phyloP scores from a whole-genome alignment of 2,888 invertebrate species.

The Polydrusus cervinus region DNA sequence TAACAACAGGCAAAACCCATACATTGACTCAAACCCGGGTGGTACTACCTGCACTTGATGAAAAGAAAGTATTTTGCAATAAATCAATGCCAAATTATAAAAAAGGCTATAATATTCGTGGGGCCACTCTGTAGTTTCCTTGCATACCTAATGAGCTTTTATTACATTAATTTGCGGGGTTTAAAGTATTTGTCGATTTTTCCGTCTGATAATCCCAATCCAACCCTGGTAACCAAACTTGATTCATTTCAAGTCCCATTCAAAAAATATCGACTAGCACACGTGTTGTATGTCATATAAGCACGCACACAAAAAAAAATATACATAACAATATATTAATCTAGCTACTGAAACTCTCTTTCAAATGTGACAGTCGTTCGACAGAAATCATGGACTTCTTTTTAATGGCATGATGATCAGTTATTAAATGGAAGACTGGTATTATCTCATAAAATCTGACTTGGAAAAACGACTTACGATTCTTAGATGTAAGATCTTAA shows the following conservation, averaged over 20 bases:
- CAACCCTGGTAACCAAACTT: constrained; percentile 15
- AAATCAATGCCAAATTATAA: too few relatives aligned
- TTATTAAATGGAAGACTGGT: constrained; percentile 18
- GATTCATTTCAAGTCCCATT: constrained; percentile 35
- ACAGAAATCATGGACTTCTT: neutral
- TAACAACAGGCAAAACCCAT: too few relatives aligned
- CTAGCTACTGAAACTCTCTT: constrained; percentile 49
- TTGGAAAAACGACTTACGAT: constrained; percentile 47
- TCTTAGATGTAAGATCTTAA: constrained; percentile 47
- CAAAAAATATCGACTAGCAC: constrained; percentile 36
- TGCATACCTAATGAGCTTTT: too few relatives aligned
- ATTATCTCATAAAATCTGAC: constrained; percentile 48
- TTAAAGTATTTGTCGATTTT: too few relatives aligned
- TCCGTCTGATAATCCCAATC: too few relatives aligned
- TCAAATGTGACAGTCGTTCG: constrained; percentile 39
- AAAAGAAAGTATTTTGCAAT: too few relatives aligned
- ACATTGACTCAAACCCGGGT: too few relatives aligned
- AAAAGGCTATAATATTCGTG: too few relatives aligned
- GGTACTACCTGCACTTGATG: too few relatives aligned
- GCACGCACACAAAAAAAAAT: constrained; percentile 26
- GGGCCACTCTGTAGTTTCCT: too few relatives aligned
- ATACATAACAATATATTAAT: constrained; percentile 47
- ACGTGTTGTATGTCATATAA: constrained; percentile 40
- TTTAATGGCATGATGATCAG: constrained; percentile 25
- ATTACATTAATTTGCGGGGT: too few relatives aligned